Evolutionary conservation across 2,888 invertebrate genomes (phyloP).

Genomic region (Zaprionus bogoriensis): DNA sequence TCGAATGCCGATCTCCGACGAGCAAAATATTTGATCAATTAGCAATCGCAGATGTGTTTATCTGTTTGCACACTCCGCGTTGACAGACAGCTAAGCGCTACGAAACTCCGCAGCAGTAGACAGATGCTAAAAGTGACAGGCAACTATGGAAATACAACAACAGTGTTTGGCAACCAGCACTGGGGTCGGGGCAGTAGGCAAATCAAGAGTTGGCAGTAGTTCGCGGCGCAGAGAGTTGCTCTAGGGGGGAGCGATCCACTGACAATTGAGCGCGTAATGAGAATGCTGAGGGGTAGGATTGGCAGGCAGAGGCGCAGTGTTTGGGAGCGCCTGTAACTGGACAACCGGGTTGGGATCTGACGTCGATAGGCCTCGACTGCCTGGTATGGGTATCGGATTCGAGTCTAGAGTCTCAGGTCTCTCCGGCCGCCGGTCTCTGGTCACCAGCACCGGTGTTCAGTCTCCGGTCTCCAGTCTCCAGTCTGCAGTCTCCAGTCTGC

Average conservation of each 20-base stretch:
- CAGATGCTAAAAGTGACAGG: slow-evolving; percentile 72
- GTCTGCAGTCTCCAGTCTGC: neutral
- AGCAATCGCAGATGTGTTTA: slow-evolving; percentile 46
- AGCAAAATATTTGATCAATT: slow-evolving; percentile 61
- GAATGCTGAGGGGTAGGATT: slow-evolving; percentile 37
- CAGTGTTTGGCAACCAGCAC: slow-evolving; percentile 19
- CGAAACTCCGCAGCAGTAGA: slow-evolving; percentile 65
- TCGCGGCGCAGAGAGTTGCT: slow-evolving; percentile 2
- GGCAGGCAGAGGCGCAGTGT: neutral
- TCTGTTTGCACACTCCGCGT: slow-evolving; percentile 37
- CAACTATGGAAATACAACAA: slow-evolving; percentile 66
- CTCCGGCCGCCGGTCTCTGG: neutral
- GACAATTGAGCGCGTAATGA: slow-evolving; percentile 67
- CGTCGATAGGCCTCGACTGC: slow-evolving; percentile 23
- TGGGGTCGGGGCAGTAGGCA: too few relatives aligned
- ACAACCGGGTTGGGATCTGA: slow-evolving; percentile 1
- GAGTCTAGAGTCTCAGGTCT: slow-evolving; percentile 2
- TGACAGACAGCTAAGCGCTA: slow-evolving; percentile 61
- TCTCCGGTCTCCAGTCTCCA: slow-evolving; percentile 1
- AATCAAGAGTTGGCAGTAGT: slow-evolving; percentile 57
- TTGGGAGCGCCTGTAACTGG: neutral
- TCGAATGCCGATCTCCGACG: slow-evolving; percentile 35
- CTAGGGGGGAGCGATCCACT: neutral
- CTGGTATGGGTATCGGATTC: slow-evolving; percentile 8
- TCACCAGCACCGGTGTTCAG: slow-evolving; percentile 1